A percentile compares a stretch with the other conserved stretches of the same genome.
Conservation (phyloP, 2,113 vertebrate species). For the Siniperca chuatsi region DNA sequence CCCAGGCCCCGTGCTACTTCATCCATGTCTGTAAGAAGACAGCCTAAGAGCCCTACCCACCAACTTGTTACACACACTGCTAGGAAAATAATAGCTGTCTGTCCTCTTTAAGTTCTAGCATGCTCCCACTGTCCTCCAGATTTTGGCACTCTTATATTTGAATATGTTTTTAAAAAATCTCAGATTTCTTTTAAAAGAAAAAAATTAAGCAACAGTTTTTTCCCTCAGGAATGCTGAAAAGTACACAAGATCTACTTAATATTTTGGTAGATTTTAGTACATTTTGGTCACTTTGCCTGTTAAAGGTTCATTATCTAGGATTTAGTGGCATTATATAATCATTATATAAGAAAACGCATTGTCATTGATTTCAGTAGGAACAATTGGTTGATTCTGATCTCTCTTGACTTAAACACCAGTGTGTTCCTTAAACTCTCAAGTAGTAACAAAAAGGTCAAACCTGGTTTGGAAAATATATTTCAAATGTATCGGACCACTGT, state of each 20-base stretch:
- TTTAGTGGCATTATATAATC: not conserved
- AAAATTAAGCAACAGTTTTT: not conserved
- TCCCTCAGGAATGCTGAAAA: not conserved
- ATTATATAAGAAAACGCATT: not conserved
- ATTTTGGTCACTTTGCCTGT: not conserved
- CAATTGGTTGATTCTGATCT: not conserved
- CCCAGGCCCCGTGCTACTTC: conserved; percentile 92
- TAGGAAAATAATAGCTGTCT: not conserved
- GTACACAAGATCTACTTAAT: not conserved
- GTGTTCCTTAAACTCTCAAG: not conserved
- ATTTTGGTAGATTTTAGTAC: not conserved
- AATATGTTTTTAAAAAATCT: conserved; percentile 15
- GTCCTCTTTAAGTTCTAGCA: not conserved
- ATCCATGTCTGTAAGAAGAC: conserved; percentile 94
- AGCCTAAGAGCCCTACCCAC: conserved; percentile 68
- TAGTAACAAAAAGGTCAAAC: not conserved
- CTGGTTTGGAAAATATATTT: conserved; percentile 8
- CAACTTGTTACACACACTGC: not conserved
- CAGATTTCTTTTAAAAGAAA: not conserved
- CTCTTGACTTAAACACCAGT: not conserved
- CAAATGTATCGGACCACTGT: conserved; percentile 26
- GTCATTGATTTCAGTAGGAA: not conserved
- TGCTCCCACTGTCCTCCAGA: conserved; percentile 10
- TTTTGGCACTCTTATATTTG: not conserved
- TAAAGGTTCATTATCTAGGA: too few relatives aligned